Base-by-base conservation (phyloP, 2,888 invertebrate genomes). In the Biston stratarius region DNA sequence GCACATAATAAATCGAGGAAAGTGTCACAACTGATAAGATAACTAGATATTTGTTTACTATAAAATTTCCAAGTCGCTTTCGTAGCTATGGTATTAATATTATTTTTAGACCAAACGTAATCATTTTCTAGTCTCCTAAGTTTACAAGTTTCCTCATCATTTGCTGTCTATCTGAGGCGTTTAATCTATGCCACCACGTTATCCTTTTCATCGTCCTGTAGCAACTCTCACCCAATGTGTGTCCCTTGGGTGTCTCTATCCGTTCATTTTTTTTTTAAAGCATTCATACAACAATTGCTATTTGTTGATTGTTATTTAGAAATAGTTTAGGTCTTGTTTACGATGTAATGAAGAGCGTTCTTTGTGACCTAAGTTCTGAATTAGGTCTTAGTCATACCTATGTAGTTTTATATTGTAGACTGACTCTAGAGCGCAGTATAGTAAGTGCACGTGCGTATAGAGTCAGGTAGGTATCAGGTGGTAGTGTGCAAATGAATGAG, bases 171-270 rank as follows among this genome's bases (percentile, higher is more conserved):
- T 67, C 55, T 69, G 36, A 24, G 51, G 71, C 69, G 66, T 66
- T 24, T 77, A 74, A 61, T 81, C 82, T 83, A 77, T 82, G 82
- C 33, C 61, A 42, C 66, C 61, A 75, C 69, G 61, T 74, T 62
- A 77, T 81, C 78, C 77, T 83, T 83, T 78, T 82, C 78, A 74
- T 76, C 73, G 70, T 67, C 67, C 64, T 82, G 81, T 78, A 81
- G 71, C 75, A 68, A 36, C 53, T 58, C 49, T 76, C 70, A 76
- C 78, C 82, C 69, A 80, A 78, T 59, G 10, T 9, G 7, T 36
- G 11, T 15, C 11, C n/a, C n/a, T 38, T 49, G 24, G 24, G 24
- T 24, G 24, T 24, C n/a, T n/a, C n/a, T n/a, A n/a, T n/a, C n/a
- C n/a, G n/a, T n/a, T n/a, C n/a, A n/a, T n/a, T n/a, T n/a, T n/a